Conservation (phyloP, 2,888 invertebrate species). For the Euclidia mi region DNA sequence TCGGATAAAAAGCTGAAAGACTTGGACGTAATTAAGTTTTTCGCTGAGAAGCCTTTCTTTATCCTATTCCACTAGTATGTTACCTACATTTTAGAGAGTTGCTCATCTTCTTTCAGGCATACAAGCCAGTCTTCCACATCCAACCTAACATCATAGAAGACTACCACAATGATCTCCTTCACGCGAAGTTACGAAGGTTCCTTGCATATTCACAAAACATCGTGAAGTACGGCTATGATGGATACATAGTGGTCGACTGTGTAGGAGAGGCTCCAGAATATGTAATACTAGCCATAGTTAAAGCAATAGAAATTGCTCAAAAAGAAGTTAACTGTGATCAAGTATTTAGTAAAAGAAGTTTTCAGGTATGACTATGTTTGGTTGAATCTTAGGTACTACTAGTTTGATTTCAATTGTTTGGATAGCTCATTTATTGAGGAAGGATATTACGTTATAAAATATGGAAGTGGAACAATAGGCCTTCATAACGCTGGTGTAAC, state of each 20-base stretch:
- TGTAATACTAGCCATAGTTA: constrained; percentile 47
- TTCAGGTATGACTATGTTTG: constrained; percentile 42
- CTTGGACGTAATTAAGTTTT: no score
- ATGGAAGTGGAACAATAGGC: no score
- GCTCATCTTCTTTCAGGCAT: constrained; percentile 47
- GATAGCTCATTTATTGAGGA: no score
- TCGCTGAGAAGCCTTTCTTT: no score
- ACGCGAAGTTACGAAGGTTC: constrained; percentile 6
- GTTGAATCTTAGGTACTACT: no score
- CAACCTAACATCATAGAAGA: constrained; percentile 42
- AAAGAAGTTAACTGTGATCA: constrained; percentile 20
- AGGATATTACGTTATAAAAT: no score
- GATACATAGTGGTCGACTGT: constrained; percentile 43
- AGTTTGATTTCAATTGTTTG: no score
- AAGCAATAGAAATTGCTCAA: constrained; percentile 50
- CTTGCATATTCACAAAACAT: constrained; percentile 3
- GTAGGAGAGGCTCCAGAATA: constrained; percentile 28
- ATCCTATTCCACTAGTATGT: no score
- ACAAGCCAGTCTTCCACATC: constrained; percentile 54
- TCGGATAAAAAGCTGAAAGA: no score
- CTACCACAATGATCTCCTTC: constrained; percentile 30
- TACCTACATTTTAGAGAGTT: no score
- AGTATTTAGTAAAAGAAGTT: constrained; percentile 49
- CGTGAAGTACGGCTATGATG: constrained; percentile 39
- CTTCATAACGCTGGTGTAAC: no score